phyloP scores from a whole-genome alignment of 2,797 vertebrate species.

The Xerus rutilus region DNA sequence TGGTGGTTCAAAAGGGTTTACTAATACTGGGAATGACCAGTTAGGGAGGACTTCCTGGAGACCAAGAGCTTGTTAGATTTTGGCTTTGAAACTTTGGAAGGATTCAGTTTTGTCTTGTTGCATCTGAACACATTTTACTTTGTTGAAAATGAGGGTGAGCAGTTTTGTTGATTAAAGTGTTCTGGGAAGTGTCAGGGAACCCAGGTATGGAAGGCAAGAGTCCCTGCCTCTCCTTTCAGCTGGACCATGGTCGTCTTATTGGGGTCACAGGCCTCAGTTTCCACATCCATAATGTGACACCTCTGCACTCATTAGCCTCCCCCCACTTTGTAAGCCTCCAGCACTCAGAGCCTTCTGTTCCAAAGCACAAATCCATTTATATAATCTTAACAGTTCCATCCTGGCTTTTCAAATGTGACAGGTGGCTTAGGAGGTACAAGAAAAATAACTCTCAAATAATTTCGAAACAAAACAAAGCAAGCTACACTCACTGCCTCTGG shows the following conservation, averaged over 20 bases:
- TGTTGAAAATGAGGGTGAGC: not conserved
- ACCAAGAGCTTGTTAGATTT: not conserved
- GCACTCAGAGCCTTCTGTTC: not conserved
- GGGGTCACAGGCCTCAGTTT: not conserved
- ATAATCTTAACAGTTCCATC: constrained; percentile 10
- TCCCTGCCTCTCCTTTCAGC: not conserved
- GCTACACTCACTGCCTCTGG: not conserved
- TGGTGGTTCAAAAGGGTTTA: not conserved
- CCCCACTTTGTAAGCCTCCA: not conserved
- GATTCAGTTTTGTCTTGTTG: not conserved
- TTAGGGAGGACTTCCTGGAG: not conserved
- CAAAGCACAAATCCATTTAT: constrained; percentile 53
- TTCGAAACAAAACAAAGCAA: constrained; percentile 73
- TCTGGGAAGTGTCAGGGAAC: not conserved
- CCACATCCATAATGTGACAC: not conserved
- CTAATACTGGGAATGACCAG: not conserved
- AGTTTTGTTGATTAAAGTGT: not conserved
- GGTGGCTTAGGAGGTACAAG: constrained; percentile 66
- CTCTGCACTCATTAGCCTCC: not conserved
- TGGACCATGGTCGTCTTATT: fast-evolving
- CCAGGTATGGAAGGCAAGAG: not conserved
- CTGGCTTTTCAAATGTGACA: constrained; percentile 53
- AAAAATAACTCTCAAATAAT: constrained; percentile 68
- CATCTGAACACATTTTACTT: not conserved
- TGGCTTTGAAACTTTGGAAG: not conserved